Evolutionary conservation across 2,113 vertebrate genomes (phyloP), one percentile per base, ranked within the genome.

Genomic region (Perca schrenkii): DNA sequence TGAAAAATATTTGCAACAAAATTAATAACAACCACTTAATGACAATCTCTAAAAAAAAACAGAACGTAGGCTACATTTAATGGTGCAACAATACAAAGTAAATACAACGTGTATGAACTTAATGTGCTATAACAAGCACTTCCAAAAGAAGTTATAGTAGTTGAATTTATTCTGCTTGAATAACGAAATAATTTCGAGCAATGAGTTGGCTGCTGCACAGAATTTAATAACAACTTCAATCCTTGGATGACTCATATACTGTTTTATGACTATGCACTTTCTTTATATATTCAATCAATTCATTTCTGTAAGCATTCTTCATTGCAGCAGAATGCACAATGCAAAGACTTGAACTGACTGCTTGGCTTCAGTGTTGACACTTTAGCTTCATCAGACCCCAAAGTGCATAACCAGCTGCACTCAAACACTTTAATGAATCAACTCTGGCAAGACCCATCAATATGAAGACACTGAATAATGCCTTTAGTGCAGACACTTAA

Each of bases 391-490:
- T 89, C 89, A 90, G 89, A 90, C 74, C 79, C 83, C 77, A 84
- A 80, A 92, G 88, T 91, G 85, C 88, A 91, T 93, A 90, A 92
- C 86, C 87, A 88, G 88, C 86, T 86, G 56, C 85, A 88, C 84
- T 89, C 89, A 92, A 84, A 84, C 68, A 65, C 73, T 82, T 88
- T 93, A 94, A 94, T 94, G 93, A 95, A 94, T 94, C 91, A 93
- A 87, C 83, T 85, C 77, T 90, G 91, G 86, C 92, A 91, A 75
- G 60, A 84, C 47, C 73, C 86, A 89, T 95, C 93, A 93, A 93
- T 94, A 92, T 82, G 71, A 88, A 88, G 91, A 89, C 90, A 84
- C 85, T 90, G 93, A 93, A 91, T 92, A 92, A 94, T 94, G 90
- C 79, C 85, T 79, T 80, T 53, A 85, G 89, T 80, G 86, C 91